Base-by-base conservation (phyloP, 2,797 vertebrate genomes). In the Gymnoscopelus microlampas region DNA sequence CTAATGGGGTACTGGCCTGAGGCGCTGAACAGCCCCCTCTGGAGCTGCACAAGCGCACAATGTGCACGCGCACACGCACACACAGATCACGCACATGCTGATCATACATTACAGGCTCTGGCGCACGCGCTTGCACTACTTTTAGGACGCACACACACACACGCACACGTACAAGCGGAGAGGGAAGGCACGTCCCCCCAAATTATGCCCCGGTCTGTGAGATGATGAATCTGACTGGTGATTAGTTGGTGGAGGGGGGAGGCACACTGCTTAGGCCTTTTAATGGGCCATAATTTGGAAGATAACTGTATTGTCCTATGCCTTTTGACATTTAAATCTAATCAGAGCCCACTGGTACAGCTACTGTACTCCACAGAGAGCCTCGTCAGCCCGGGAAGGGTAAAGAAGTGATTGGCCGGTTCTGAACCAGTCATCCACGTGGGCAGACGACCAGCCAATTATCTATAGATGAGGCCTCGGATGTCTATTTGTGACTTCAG, bases 261-360 rank as follows among this genome's bases (percentile, higher is more conserved):
- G 87, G 83, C 65, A 51, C 81, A 76, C 83, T 86, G 85, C 85
- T 82, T 78, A 82, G 85, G 74, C 78, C 80, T 78, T 87, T 89
- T 89, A 91, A 92, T 90, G 83, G 88, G 76, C 84, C 76, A 87
- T 91, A 69, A 90, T 90, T 90, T 85, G 89, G 86, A 88, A 89
- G 91, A 91, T 92, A 90, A 89, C 91, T 87, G 86, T 87, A 89
- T 90, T 88, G 89, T 89, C 83, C 82, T 71, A 87, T 88, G 85
- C 84, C 87, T 90, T 87, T 78, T 88, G 91, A 90, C 88, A 90
- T 90, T 90, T 89, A 82, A 88, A 89, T 90, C 87, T 85, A 92
- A 92, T 92, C 89, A 90, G 79, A 81, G 76, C 81, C 83, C 57
- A 80, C 83, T 88, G 86, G 81, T 88, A 39, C 87, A 73, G 81